A percentile compares a stretch with the other conserved stretches of the same genome.
Evolutionary conservation across 2,113 vertebrate genomes (phyloP).

Genomic region (Macaca fascicularis): DNA sequence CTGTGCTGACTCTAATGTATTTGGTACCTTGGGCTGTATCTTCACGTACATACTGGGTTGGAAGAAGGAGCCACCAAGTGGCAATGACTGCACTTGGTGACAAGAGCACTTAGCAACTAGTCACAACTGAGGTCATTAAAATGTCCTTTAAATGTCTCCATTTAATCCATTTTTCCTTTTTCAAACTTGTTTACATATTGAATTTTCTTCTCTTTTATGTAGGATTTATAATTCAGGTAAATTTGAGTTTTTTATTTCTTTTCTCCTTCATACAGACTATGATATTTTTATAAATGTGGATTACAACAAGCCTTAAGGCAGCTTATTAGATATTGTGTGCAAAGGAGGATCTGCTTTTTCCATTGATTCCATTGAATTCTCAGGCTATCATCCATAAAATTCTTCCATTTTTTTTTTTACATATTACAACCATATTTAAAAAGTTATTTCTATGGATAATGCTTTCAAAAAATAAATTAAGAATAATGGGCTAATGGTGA

Average conservation of each 20-base stretch:
- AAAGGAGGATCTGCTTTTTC: neutral
- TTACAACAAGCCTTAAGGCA: neutral
- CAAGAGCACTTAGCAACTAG: neutral
- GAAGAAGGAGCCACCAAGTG: neutral
- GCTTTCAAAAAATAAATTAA: constrained; percentile 30
- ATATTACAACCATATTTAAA: neutral
- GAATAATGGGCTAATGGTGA: neutral
- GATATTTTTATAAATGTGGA: neutral
- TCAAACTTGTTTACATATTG: neutral
- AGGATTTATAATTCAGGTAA: neutral
- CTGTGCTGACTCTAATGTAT: neutral
- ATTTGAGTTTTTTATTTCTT: neutral
- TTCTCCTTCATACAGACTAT: neutral
- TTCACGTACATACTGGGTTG: neutral
- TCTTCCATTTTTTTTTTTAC: neutral
- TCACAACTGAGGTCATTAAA: neutral
- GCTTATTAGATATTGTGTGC: neutral
- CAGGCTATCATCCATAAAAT: neutral
- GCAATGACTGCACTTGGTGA: neutral
- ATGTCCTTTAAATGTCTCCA: neutral
- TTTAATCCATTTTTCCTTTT: neutral
- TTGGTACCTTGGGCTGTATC: neutral
- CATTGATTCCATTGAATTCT: neutral
- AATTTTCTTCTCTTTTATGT: neutral
- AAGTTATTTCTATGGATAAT: neutral